These are phyloP conservation scores for Trachops cirrhosus DNA, from an alignment of 2,797 vertebrate genomes.

Conservation along the genomic window DNA sequence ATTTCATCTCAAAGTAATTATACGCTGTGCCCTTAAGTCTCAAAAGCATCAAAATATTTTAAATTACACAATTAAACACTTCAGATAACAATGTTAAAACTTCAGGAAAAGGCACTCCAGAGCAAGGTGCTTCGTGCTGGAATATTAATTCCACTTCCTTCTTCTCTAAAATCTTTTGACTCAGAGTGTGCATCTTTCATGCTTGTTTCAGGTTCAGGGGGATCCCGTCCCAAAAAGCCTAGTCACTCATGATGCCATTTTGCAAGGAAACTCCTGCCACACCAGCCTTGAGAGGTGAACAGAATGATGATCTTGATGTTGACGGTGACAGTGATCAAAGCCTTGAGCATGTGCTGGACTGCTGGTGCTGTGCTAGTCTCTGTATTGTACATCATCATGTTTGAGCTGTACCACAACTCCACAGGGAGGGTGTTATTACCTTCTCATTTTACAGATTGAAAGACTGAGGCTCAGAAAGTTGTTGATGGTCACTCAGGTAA, in stretches of 20 bases:
- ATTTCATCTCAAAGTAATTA: conserved; percentile 65
- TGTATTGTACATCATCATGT: neutral
- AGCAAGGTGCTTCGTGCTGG: neutral
- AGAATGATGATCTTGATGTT: neutral
- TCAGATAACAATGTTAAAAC: neutral
- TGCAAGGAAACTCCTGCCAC: neutral
- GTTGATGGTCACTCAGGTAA: neutral
- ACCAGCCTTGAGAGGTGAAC: neutral
- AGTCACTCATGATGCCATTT: neutral
- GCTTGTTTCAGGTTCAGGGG: neutral
- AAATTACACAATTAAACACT: conserved; percentile 46
- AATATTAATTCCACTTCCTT: neutral
- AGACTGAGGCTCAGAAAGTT: neutral
- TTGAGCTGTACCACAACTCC: neutral
- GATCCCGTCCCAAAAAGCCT: neutral
- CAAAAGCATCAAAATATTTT: conserved; percentile 53
- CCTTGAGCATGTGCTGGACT: neutral
- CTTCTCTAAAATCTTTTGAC: neutral
- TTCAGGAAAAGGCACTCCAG: neutral
- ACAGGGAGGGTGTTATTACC: neutral
- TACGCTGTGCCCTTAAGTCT: conserved; percentile 30
- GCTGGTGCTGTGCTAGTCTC: neutral
- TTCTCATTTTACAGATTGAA: neutral
- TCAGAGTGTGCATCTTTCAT: neutral
- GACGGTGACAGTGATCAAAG: neutral